phyloP scores from a whole-genome alignment of 1,140 invertebrate species.

The Hyles vespertilio region DNA sequence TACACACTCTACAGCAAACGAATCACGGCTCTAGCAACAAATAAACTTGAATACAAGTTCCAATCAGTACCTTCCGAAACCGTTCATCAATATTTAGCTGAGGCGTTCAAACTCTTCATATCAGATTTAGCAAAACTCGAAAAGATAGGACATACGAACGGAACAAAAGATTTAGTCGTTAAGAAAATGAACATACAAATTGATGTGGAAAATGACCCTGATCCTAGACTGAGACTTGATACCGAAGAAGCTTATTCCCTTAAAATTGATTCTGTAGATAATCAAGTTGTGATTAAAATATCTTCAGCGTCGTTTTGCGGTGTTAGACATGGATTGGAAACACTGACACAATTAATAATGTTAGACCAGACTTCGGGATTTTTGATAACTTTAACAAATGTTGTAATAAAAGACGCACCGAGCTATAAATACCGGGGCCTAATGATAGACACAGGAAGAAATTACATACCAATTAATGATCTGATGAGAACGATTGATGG shows the following conservation, averaged over 20 bases:
- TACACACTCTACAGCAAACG: slow-evolving; percentile 65
- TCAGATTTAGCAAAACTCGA: slow-evolving; percentile 40
- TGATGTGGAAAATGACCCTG: slow-evolving; percentile 62
- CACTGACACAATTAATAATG: slow-evolving; percentile 85
- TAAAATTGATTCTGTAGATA: slow-evolving; percentile 71
- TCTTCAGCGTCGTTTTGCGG: slow-evolving; percentile 83
- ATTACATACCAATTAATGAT: slow-evolving; percentile 81
- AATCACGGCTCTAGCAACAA: slow-evolving; percentile 43
- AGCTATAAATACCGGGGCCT: slow-evolving; percentile 82
- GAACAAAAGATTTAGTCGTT: slow-evolving; percentile 28
- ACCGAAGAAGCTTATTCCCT: slow-evolving; percentile 85
- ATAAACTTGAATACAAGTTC: slow-evolving; percentile 67
- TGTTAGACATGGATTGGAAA: slow-evolving; percentile 85
- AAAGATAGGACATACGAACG: slow-evolving; percentile 20
- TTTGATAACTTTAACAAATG: slow-evolving; percentile 76
- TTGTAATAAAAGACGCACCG: slow-evolving; percentile 76
- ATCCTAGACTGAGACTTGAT: slow-evolving; percentile 77
- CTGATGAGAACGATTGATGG: slow-evolving; percentile 83
- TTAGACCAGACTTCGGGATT: slow-evolving; percentile 78
- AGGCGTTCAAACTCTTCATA: slow-evolving; percentile 51
- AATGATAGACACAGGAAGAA: slow-evolving; percentile 85
- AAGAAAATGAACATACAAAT: slow-evolving; percentile 68
- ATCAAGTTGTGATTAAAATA: slow-evolving; percentile 77
- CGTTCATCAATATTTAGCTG: slow-evolving; percentile 47
- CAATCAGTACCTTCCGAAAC: slow-evolving; percentile 45